A percentile compares a stretch with the other conserved stretches of the same genome.
phyloP scores from a whole-genome alignment of 2,113 vertebrate species.

The Stercorarius parasiticus region DNA sequence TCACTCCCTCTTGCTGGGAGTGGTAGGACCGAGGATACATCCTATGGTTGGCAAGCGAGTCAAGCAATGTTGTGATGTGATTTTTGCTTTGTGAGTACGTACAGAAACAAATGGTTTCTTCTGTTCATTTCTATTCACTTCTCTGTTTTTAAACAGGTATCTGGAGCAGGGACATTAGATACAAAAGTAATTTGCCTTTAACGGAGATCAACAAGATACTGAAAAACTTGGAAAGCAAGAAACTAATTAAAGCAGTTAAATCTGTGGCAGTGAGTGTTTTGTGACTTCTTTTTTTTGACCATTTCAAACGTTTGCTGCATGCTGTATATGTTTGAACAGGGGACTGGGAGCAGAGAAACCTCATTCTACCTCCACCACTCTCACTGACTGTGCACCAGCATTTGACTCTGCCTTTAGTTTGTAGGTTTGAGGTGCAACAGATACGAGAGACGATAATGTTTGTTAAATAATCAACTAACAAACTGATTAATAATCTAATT shows the following conservation, averaged over 20 bases:
- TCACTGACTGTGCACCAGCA: background rate
- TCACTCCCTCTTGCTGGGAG: background rate
- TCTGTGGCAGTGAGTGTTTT: slow-evolving; percentile 93
- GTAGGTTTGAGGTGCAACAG: background rate
- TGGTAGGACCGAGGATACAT: background rate
- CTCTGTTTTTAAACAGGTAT: slow-evolving; percentile 80
- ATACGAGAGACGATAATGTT: background rate
- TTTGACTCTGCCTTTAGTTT: background rate
- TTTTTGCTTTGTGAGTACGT: background rate
- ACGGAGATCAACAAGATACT: slow-evolving; percentile 99
- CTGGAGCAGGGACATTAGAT: slow-evolving; percentile 97
- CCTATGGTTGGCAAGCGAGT: background rate
- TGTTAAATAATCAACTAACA: background rate
- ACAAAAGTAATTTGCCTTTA: slow-evolving; percentile 97
- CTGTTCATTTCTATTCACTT: background rate
- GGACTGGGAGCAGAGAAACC: background rate
- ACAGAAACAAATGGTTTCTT: background rate
- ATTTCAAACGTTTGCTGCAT: background rate
- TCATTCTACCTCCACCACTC: background rate
- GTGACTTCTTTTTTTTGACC: background rate
- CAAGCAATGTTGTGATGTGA: background rate
- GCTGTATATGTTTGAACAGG: background rate
- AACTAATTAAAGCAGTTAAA: slow-evolving; percentile 98
- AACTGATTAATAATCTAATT: background rate
- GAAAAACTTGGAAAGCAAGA: slow-evolving; percentile 99